Conservation (phyloP, 2,888 invertebrate genomes). For the Aphidius colemani region DNA sequence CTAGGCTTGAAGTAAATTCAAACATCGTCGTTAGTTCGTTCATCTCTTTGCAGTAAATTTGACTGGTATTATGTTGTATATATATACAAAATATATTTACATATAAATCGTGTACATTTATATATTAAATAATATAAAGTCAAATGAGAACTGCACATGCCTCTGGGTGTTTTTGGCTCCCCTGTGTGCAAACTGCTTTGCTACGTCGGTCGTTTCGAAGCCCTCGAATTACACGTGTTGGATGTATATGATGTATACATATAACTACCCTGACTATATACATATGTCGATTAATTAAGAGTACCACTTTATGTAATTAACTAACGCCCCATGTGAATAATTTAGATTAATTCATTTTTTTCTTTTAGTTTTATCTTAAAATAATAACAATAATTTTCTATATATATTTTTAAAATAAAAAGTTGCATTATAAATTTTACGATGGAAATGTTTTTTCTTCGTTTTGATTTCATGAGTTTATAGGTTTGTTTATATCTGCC, state of each 20-base stretch:
- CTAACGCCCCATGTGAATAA: conserved; percentile 8
- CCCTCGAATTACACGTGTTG: conserved; percentile 25
- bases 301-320: conserved; percentile 22
- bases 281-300: conserved; percentile 22
- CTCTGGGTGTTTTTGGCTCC: conserved; percentile 18
- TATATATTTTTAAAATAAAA: neutral
- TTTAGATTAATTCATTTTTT: neutral
- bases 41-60: conserved; percentile 19
- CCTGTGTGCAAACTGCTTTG: conserved; percentile 14
- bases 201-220: neutral
- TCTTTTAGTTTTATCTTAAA: neutral
- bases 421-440: neutral
- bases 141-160: conserved; percentile 4
- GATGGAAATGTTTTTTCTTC: neutral
- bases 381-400: neutral
- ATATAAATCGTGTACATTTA: neutral
- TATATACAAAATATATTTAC: neutral
- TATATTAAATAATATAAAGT: neutral
- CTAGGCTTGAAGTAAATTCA: conserved; percentile 24
- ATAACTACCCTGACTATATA: conserved; percentile 15
- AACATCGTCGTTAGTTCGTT: conserved; percentile 18
- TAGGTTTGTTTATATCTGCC: neutral
- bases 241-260: conserved; percentile 10
- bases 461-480: neutral
- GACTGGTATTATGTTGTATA: neutral